phyloP scores from a whole-genome alignment of 2,113 vertebrate genomes.

The Turdus rufiventris region DNA sequence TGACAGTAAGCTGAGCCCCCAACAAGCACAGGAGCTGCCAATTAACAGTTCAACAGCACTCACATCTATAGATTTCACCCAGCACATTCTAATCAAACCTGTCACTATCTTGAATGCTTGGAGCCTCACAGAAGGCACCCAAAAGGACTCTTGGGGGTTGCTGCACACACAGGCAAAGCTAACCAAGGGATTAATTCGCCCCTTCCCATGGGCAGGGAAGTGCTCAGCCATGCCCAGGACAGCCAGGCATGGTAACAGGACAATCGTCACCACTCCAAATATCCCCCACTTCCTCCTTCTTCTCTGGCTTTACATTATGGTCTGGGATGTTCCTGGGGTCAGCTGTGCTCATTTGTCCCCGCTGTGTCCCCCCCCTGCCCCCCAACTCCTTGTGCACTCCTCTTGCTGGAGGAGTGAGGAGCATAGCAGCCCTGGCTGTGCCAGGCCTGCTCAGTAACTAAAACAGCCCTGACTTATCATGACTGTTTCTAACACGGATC shows the following conservation, averaged over 20 bases:
- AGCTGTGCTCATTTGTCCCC: neutral
- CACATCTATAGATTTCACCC: neutral
- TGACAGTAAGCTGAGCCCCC: neutral
- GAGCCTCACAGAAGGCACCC: neutral
- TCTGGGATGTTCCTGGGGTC: neutral
- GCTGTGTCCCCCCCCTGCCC: neutral
- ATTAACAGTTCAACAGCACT: neutral
- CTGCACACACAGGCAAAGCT: neutral
- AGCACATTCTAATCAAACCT: neutral
- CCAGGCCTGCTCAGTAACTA: neutral
- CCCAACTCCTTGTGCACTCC: neutral
- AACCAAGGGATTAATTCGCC: neutral
- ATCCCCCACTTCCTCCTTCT: neutral
- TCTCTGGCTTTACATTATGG: neutral
- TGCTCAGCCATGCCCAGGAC: neutral
- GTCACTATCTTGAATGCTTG: neutral
- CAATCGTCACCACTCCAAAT: accelerated
- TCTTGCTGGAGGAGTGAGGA: neutral
- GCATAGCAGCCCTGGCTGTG: neutral
- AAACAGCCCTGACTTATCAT: neutral
- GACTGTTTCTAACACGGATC: neutral
- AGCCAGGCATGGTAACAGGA: accelerated
- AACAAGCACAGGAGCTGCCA: neutral
- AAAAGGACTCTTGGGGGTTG: neutral
- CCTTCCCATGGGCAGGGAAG: neutral